A percentile compares a stretch with the other conserved stretches of the same genome.
These are phyloP conservation scores for Myodes glareolus DNA, from an alignment of 2,113 vertebrate species.

Conservation along the genomic window DNA sequence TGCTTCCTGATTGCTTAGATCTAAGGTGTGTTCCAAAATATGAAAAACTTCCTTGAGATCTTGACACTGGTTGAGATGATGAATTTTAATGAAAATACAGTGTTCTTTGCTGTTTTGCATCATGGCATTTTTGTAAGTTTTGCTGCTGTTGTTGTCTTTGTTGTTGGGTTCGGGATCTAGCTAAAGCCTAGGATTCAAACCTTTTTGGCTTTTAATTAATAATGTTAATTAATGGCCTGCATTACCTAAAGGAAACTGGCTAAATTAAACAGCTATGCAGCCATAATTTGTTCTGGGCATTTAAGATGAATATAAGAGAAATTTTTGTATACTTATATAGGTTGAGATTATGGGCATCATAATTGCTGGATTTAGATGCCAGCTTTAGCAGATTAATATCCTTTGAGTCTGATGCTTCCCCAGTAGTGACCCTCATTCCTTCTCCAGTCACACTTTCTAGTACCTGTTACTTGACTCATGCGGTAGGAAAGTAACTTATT, in stretches of 20 bases:
- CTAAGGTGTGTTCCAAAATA: background rate
- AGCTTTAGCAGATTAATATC: constrained; percentile 12
- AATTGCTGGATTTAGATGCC: background rate
- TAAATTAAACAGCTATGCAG: background rate
- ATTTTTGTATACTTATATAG: background rate
- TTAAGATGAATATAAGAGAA: background rate
- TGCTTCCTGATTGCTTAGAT: background rate
- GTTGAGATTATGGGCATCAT: background rate
- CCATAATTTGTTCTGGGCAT: background rate
- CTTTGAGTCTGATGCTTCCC: background rate
- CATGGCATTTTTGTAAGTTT: constrained; percentile 2
- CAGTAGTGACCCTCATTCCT: background rate
- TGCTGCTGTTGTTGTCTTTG: background rate
- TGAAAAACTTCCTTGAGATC: constrained; percentile 24
- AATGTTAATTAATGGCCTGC: background rate
- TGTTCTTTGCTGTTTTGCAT: background rate
- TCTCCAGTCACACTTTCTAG: background rate
- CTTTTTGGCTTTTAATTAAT: background rate
- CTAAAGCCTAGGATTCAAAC: background rate
- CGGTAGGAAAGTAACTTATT: constrained; percentile 39
- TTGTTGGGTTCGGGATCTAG: background rate
- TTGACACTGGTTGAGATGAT: background rate
- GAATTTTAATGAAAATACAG: constrained; percentile 1
- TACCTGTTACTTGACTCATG: background rate
- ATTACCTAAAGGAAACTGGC: background rate